Conservation (phyloP, 2,113 vertebrate species). For the Marmota monax region DNA sequence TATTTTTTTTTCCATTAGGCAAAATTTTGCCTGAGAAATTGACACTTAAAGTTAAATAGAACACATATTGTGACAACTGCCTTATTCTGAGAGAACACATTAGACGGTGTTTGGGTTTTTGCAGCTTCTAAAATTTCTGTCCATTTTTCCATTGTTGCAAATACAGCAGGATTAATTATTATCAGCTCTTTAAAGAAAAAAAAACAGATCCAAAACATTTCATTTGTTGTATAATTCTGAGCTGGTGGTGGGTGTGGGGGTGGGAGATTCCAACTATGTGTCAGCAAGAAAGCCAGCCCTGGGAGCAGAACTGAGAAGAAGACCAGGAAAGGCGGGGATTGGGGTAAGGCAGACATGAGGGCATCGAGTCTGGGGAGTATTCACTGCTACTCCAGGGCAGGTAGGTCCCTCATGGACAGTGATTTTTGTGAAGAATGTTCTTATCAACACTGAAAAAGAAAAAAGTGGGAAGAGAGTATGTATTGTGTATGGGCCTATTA, state of each 20-base stretch:
- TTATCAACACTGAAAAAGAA: background rate
- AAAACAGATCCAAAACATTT: slow-evolving; percentile 57
- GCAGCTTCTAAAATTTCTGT: slow-evolving; percentile 65
- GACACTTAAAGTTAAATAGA: slow-evolving; percentile 27
- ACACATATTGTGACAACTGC: slow-evolving; percentile 14
- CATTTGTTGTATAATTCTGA: slow-evolving; percentile 52
- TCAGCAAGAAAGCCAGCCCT: slow-evolving; percentile 22
- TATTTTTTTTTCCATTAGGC: slow-evolving; percentile 51
- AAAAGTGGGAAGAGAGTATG: background rate
- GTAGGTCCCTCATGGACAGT: background rate
- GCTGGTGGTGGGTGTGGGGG: background rate
- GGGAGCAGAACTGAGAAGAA: background rate
- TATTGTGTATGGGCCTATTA: background rate
- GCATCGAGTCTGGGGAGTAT: background rate
- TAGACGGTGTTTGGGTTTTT: slow-evolving; percentile 42
- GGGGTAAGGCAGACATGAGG: too few species aligned
- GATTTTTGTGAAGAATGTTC: background rate
- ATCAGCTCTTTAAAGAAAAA: slow-evolving; percentile 69
- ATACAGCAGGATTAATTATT: slow-evolving; percentile 70
- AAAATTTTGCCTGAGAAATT: slow-evolving; percentile 31
- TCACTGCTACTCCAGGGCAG: background rate
- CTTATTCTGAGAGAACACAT: slow-evolving; percentile 37
- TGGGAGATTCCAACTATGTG: slow-evolving; percentile 19
- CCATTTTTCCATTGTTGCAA: slow-evolving; percentile 65
- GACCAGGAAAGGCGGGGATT: background rate